phyloP scores from a whole-genome alignment of 2,888 invertebrate species.

The Quadriops clusia region DNA sequence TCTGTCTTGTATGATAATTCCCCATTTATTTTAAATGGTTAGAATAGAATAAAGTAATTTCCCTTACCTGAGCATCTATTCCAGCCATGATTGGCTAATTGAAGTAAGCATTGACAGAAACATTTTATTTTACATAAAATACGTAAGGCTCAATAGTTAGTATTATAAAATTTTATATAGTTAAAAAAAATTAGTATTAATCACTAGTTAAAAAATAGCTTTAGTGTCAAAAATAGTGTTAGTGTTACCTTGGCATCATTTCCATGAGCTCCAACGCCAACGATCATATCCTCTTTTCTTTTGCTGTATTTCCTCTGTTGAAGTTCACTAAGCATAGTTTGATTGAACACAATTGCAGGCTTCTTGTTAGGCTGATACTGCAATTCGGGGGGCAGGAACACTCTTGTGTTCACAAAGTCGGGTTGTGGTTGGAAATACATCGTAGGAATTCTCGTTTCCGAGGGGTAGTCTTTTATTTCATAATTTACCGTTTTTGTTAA shows the following conservation, averaged over 20 bases:
- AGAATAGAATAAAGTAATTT: conserved; percentile 11
- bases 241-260: conserved; percentile 45
- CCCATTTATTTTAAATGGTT: conserved; percentile 7
- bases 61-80: conserved; percentile 53
- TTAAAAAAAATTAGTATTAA: neutral
- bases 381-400: conserved; percentile 72
- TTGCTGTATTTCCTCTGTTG: conserved; percentile 36
- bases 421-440: conserved; percentile 79
- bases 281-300: conserved; percentile 39
- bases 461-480: conserved; percentile 81
- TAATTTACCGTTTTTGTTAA: conserved; percentile 72
- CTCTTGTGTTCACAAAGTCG: conserved; percentile 61
- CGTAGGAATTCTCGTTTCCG: conserved; percentile 74
- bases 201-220: too few species aligned
- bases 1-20: too few species aligned
- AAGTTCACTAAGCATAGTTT: conserved; percentile 36
- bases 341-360: conserved; percentile 32
- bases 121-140: conserved; percentile 1
- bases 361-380: conserved; percentile 44
- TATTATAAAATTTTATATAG: neutral
- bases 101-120: conserved; percentile 4
- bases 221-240: conserved; percentile 3
- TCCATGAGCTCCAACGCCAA: conserved; percentile 45
- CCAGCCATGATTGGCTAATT: conserved; percentile 28
- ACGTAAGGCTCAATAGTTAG: conserved; percentile 5